Evolutionary conservation across 2,888 invertebrate species (phyloP).

Genomic region (Chrysolina haemoptera): DNA sequence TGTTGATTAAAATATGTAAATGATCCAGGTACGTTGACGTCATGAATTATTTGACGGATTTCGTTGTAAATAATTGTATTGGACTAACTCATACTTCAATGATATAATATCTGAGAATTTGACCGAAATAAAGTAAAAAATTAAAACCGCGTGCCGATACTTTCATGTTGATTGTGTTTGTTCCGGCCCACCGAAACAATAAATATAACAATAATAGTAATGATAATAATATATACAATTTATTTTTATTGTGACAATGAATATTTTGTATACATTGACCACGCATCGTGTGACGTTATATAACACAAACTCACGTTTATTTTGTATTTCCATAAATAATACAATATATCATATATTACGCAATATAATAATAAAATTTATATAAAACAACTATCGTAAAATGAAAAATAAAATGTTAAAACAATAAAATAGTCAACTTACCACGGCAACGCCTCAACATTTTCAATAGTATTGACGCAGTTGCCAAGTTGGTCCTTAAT

Average conservation of each 20-base stretch:
- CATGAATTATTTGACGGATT: background rate
- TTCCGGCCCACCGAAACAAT: constrained; percentile 56
- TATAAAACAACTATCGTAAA: constrained; percentile 65
- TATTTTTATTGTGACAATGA: constrained; percentile 65
- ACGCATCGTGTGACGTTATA: constrained; percentile 59
- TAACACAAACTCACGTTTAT: constrained; percentile 65
- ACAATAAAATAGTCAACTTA: constrained; percentile 63
- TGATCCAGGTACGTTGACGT: background rate
- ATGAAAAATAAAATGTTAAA: constrained; percentile 55
- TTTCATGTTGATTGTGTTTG: constrained; percentile 31
- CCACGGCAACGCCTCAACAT: constrained; percentile 66
- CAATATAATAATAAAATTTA: constrained; percentile 66
- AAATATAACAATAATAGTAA: constrained; percentile 54
- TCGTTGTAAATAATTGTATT: background rate
- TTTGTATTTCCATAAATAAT: constrained; percentile 65
- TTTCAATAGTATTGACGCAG: constrained; percentile 57
- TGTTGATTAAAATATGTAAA: background rate
- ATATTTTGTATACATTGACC: constrained; percentile 67
- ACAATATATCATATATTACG: constrained; percentile 57
- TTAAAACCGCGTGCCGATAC: too few species aligned
- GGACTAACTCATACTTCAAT: background rate
- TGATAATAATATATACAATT: constrained; percentile 69
- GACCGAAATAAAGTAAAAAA: background rate
- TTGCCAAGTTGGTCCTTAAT: constrained; percentile 70
- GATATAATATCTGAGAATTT: background rate